Evolutionary conservation across 2,797 vertebrate genomes (phyloP), one percentile per base, ranked within the genome.

Genomic region (Sebastes matsubarae): DNA sequence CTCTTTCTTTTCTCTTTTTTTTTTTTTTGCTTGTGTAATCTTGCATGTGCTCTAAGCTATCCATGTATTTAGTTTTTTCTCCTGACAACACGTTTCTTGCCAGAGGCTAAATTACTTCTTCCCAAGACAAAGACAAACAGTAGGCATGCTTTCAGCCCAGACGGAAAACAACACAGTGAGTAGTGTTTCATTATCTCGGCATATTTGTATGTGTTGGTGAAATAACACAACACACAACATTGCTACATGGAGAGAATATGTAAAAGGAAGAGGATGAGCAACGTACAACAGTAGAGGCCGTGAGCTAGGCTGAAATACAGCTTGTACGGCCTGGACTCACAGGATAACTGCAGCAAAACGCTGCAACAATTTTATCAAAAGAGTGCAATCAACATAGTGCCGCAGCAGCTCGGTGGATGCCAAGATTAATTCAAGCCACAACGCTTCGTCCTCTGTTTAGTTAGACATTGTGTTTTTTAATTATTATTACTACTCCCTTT

Each of bases 81-180:
- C 72, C 64, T 76, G 66, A 75, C 11, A 27, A 83, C 34, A 74
- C 16, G 5, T 67, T 80, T 79, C 32, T 25, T 82, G 64, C 82
- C 61, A 68, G 55, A 75, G 73, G 79, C 72, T 75, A 77, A 85
- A 88, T 90, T 77, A 60, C 34, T 54, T 86, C 46, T 68, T 22
- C 52, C 58, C 65, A 72, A 60, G 59, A 74, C 65, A 82, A 83
- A 87, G 52, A 85, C 65, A 81, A 80, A 83, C 73, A 83, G 38
- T 24, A 5, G 8, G 16, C 36, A 9, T 64, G 27, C 30, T 70
- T 57, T 77, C 4, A 0, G 66, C 69, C 67, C 58, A 77, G 67
- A 77, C 34, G 27, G 50, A 36, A 63, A 74, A 77, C 75, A 72
- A 64, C 18, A 67, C 1, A n/a, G 24, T 34, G 52, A 13, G 25